These are phyloP conservation scores for Automeris io DNA, from an alignment of 2,888 invertebrate genomes.

Conservation along the genomic window DNA sequence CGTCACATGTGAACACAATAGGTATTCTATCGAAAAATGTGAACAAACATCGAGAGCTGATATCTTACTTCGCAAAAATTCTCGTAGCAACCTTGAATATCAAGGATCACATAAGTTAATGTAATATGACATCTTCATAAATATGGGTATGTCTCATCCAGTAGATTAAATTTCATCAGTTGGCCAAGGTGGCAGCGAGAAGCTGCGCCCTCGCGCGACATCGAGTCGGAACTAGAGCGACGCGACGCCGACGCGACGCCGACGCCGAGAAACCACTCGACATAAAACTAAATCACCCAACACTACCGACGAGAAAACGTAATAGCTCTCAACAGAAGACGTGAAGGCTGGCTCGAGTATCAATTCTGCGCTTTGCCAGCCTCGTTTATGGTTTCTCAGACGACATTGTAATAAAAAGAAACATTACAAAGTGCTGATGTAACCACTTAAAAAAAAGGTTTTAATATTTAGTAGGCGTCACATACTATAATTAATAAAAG, in stretches of 20 bases:
- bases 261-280: constrained; percentile 63
- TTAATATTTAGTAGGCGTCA: neutral
- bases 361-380: constrained; percentile 28
- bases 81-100: no score
- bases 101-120: neutral
- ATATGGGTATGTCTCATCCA: constrained; percentile 13
- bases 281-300: constrained; percentile 59
- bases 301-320: constrained; percentile 40
- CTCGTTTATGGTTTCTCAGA: constrained; percentile 10
- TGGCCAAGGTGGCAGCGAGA: constrained; percentile 38
- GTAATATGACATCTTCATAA: constrained; percentile 5
- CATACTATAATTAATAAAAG: no score
- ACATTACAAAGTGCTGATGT: neutral
- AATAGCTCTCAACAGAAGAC: constrained; percentile 46
- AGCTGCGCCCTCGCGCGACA: constrained; percentile 25
- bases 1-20: no score
- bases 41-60: no score
- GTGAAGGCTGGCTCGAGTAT: constrained; percentile 36
- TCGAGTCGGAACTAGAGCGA: constrained; percentile 43
- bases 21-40: no score
- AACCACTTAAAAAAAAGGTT: neutral
- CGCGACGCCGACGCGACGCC: constrained; percentile 55
- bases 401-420: constrained; percentile 3
- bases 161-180: constrained; percentile 27
- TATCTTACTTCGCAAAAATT: no score